Evolutionary conservation across 2,797 vertebrate species (phyloP).

Genomic region (Ceryle rudis): DNA sequence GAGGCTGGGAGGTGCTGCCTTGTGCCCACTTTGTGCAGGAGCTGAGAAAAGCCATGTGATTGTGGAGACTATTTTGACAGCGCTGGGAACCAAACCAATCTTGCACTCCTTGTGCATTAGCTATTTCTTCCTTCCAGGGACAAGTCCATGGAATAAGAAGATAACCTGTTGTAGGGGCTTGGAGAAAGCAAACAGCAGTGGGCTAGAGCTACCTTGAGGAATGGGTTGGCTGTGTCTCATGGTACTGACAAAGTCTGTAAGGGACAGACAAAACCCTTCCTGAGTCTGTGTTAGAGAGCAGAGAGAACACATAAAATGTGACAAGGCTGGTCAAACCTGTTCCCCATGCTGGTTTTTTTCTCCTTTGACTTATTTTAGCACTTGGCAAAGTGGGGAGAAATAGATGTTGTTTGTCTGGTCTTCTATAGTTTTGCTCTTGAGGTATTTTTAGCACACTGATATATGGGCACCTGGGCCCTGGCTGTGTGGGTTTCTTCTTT

Average conservation of each 20-base stretch:
- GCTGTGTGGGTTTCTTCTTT: background rate
- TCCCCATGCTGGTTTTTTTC: background rate
- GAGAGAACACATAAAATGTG: background rate
- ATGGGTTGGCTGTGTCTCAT: background rate
- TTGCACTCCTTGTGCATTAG: background rate
- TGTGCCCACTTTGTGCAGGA: fast-evolving
- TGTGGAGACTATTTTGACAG: background rate
- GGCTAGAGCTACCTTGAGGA: background rate
- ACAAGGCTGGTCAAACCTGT: background rate
- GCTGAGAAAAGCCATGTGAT: fast-evolving
- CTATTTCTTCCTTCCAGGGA: background rate
- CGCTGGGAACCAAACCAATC: background rate
- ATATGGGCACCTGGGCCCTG: background rate
- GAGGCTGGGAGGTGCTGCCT: background rate
- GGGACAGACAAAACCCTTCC: background rate
- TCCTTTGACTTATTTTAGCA: background rate
- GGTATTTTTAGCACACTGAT: background rate
- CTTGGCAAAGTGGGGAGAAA: background rate
- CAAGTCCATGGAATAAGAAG: background rate
- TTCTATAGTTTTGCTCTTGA: background rate
- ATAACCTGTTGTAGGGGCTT: background rate
- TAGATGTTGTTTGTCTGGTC: background rate
- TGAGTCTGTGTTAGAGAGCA: background rate
- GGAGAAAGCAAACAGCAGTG: background rate
- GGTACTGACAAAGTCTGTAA: background rate